Base-by-base conservation (phyloP, 35 echinoderm and acorn worm species). In the Amphiura filiformis region DNA sequence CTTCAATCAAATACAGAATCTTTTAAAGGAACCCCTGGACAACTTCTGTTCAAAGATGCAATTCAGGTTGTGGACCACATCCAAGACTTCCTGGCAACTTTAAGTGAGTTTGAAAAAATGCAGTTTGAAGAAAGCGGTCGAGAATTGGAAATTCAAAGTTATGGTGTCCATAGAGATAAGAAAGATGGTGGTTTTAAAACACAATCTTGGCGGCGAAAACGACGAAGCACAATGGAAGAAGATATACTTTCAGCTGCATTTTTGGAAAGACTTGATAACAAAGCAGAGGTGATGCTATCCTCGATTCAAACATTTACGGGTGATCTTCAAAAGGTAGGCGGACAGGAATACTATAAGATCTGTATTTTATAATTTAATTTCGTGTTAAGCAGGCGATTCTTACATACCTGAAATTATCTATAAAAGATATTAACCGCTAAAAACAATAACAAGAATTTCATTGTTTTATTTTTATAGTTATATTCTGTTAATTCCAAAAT, bases 241-340 rank as follows among this genome's bases (percentile, higher is more conserved):
- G 89, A 91, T 52, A 77, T 91, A 35, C 39, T 91, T 15, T 83
- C 89, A 35, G 89, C 77, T 14, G 89, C 89, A 14, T 91, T 40
- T 75, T 85, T 83, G n/a, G 82, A 78, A 35, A 78, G 75, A 14
- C 37, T 91, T n/a, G 89, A 91, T 80, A 75, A 85, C 61, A 84
- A 91, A 65, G 89, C 89, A 2, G 70, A 65, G 20, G 89, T 37
- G 31, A 84, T 91, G 89, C 39, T 91, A 26, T 76, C 84, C 31
- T 52, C 37, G 34, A 91, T 91, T 32, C 39, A 91, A 36, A 85
- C 39, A 84, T 91, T 91, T 35, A 31, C 79, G 17, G 82, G 75
- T 64, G 89, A 91, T 78, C 82, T 91, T 34, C 89, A 91, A 84
- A 85, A 76, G 77, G 89, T 91, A 79, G 82, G 89, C n/a, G n/a